A percentile compares a stretch with the other conserved stretches of the same genome.
Conservation (phyloP, 2,797 vertebrate species). For the Tympanoctomys barrerae region DNA sequence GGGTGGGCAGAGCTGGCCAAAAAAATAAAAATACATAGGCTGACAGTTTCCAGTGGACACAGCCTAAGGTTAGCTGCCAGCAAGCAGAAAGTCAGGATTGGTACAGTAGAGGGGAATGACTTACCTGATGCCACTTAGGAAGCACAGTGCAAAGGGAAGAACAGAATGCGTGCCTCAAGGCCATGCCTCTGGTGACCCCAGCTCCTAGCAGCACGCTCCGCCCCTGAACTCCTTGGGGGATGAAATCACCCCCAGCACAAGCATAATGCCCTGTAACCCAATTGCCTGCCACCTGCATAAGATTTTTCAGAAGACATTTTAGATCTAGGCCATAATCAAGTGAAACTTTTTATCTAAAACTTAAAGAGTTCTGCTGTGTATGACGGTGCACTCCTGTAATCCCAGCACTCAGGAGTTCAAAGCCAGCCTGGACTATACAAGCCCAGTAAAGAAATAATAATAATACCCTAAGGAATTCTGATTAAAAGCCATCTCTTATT, state of each 20-base stretch:
- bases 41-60: background rate
- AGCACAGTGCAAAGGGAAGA: background rate
- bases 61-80: background rate
- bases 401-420: background rate
- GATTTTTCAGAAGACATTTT: background rate
- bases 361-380: background rate
- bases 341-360: conserved; percentile 2
- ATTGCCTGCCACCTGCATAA: background rate
- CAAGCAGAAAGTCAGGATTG: background rate
- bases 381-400: background rate
- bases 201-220: background rate
- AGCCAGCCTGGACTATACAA: background rate
- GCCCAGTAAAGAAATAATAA: background rate
- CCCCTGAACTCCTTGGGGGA: background rate
- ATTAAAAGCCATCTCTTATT: conserved; percentile 44
- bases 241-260: background rate
- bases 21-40: too few relatives aligned
- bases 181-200: background rate
- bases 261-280: background rate
- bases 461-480: background rate
- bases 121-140: background rate
- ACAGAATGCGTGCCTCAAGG: background rate
- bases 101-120: background rate
- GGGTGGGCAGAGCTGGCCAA: too few relatives aligned
- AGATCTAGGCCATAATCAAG: background rate